Evolutionary conservation across 2,888 invertebrate genomes (phyloP).

Genomic region (Rhodophaea formosa): DNA sequence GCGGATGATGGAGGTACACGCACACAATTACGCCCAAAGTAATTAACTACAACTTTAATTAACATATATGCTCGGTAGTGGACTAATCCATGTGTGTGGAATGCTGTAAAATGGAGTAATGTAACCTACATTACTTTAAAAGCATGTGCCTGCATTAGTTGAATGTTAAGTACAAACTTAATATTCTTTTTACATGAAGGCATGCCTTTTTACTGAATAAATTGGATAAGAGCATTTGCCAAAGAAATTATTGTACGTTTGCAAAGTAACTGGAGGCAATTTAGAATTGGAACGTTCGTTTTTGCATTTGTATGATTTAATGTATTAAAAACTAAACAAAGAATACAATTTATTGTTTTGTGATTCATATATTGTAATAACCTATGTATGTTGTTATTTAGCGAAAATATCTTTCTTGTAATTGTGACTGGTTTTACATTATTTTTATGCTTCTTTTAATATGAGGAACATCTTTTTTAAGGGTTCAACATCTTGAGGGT

Average conservation of each 20-base stretch:
- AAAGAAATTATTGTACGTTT: slow-evolving; percentile 10
- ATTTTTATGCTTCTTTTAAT: too few relatives aligned
- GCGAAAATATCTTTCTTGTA: too few relatives aligned
- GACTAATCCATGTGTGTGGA: slow-evolving; percentile 4
- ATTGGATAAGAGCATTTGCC: slow-evolving; percentile 10
- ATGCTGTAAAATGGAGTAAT: background rate
- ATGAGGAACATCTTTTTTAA: too few relatives aligned
- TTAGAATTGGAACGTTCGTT: slow-evolving; percentile 3
- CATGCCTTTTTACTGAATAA: background rate
- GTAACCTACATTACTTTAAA: slow-evolving; percentile 4
- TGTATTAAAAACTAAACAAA: too few relatives aligned
- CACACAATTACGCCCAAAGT: slow-evolving; percentile 7
- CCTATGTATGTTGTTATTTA: too few relatives aligned
- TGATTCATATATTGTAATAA: too few relatives aligned
- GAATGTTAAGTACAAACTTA: slow-evolving; percentile 6
- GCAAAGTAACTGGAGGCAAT: slow-evolving; percentile 2
- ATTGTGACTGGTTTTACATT: too few relatives aligned
- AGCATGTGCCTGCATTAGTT: slow-evolving; percentile 1
- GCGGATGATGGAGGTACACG: slow-evolving; percentile 13
- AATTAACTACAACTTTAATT: slow-evolving; percentile 15
- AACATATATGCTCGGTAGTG: slow-evolving; percentile 1
- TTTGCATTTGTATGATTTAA: background rate
- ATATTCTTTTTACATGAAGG: slow-evolving; percentile 9
- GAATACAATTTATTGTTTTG: too few relatives aligned
- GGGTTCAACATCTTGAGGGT: too few relatives aligned